These are phyloP conservation scores for Epizoanthus rinbou DNA, from an alignment of 92 coral and sea anemone genomes.

Conservation along the genomic window DNA sequence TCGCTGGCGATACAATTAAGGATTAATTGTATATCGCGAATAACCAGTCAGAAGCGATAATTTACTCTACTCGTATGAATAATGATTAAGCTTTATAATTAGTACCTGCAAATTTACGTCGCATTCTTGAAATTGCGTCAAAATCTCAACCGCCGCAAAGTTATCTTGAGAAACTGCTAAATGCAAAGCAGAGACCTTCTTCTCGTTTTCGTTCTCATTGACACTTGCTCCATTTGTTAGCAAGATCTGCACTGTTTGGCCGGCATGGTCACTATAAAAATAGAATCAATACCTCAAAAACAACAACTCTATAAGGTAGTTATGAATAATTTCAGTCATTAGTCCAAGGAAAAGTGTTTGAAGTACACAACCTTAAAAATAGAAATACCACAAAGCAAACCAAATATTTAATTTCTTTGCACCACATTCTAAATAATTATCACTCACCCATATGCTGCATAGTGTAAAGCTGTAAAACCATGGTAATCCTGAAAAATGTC, in stretches of 20 bases:
- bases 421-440: neutral
- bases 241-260: neutral
- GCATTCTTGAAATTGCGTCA: neutral
- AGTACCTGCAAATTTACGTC: neutral
- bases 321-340: neutral
- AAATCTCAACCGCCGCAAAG: neutral
- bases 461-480: neutral
- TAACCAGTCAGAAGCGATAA: no score
- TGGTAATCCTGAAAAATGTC: neutral
- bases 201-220: neutral
- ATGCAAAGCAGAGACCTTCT: neutral
- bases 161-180: slow-evolving; percentile 4
- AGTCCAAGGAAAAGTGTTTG: neutral
- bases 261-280: neutral
- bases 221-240: neutral
- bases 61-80: no score
- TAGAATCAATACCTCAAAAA: neutral
- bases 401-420: neutral
- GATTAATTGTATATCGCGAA: no score
- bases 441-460: slow-evolving; percentile 7
- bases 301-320: neutral
- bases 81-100: no score
- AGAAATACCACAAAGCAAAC: neutral
- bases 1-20: no score
- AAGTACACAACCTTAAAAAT: no score